Base-by-base conservation (phyloP, 2,113 vertebrate genomes). In the Tachysurus fulvidraco region DNA sequence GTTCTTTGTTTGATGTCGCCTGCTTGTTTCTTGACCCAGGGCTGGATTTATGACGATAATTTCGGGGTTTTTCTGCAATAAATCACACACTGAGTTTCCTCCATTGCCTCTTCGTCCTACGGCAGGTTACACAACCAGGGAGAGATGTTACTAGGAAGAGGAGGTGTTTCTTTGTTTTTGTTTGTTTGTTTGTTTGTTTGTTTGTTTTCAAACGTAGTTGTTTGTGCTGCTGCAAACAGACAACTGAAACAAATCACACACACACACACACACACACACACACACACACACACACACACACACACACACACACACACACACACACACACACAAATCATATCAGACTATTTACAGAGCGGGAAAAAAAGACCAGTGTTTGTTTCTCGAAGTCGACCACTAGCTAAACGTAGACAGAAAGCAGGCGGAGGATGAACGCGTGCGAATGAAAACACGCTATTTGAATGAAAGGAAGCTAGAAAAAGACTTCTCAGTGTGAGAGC, bases 401-500 rank as follows among this genome's bases (percentile, higher is more conserved):
- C 16, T 41, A 25, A 13, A 13, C 12, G 11, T 25, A 13, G 41
- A 50, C 5, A 25, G 2, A 13, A 44, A 46, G 71, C 19, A 46
- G 19, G 19, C 41, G 23, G 69, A 44, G 74, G 50, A n/a, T 78
- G 54, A 14, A 52, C 23, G 54, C 23, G 41, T 73, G 57, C 54
- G 83, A 65, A 54, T 74, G 60, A 60, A 74, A 87, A 85, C 74
- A 84, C 86, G 41, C 21, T 30, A 64, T 87, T 5, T 57, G 71
- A 82, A 21, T 36, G 4, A 21, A 65, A 52, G 28, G 7, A 86
- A 44, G 54, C 50, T 54, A 25, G 59, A 25, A 54, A 36, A 57
- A 54, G 21, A 54, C 19, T 71, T 59, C 54, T 78, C 67, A 82
- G 67, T 67, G 36, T 54, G 55, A 83, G 25, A 57, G 1, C 23